Percentiles rank a stretch among this genome's conserved stretches.
phyloP scores from a whole-genome alignment of 2,888 invertebrate genomes.

The Pyralis farinalis region DNA sequence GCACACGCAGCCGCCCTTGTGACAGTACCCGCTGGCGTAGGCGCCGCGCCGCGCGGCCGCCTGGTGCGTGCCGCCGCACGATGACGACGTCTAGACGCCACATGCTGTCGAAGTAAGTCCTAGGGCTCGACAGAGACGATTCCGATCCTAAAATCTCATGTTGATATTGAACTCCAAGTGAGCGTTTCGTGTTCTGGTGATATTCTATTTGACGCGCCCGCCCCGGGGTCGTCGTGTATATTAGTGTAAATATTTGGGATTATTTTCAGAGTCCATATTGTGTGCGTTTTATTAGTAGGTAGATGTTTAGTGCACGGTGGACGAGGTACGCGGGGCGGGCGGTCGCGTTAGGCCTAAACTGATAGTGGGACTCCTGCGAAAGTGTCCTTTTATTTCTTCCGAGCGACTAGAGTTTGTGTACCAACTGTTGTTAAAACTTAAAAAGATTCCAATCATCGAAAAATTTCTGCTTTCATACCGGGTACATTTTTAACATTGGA shows the following conservation, averaged over 20 bases:
- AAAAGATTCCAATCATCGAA: slow-evolving; percentile 4
- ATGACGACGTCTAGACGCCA: slow-evolving; percentile 29
- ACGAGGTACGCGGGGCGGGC: slow-evolving; percentile 42
- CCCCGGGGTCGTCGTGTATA: slow-evolving; percentile 44
- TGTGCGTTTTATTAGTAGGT: slow-evolving; percentile 63
- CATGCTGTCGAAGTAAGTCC: slow-evolving; percentile 20
- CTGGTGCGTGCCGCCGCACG: slow-evolving; percentile 43
- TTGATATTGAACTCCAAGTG: slow-evolving; percentile 72
- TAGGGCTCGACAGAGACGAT: slow-evolving; percentile 10
- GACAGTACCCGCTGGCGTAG: slow-evolving; percentile 96
- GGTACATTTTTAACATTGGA: too few species aligned
- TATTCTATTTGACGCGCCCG: slow-evolving; percentile 40
- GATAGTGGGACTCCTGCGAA: slow-evolving; percentile 54
- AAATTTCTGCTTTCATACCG: too few species aligned
- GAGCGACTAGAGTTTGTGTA: slow-evolving; percentile 45
- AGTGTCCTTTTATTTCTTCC: slow-evolving; percentile 64
- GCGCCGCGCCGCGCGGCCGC: slow-evolving; percentile 51
- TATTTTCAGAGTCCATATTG: slow-evolving; percentile 50
- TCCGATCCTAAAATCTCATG: slow-evolving; percentile 45
- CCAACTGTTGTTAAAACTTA: slow-evolving; percentile 37
- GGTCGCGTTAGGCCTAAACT: slow-evolving; percentile 63
- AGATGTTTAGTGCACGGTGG: slow-evolving; percentile 53
- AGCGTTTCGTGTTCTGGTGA: slow-evolving; percentile 74
- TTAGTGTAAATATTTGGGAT: slow-evolving; percentile 68
- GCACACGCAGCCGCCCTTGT: slow-evolving; percentile 91